Evolutionary conservation across 2,113 vertebrate genomes (phyloP).

Genomic region (Chamaetylas fuelleborni): DNA sequence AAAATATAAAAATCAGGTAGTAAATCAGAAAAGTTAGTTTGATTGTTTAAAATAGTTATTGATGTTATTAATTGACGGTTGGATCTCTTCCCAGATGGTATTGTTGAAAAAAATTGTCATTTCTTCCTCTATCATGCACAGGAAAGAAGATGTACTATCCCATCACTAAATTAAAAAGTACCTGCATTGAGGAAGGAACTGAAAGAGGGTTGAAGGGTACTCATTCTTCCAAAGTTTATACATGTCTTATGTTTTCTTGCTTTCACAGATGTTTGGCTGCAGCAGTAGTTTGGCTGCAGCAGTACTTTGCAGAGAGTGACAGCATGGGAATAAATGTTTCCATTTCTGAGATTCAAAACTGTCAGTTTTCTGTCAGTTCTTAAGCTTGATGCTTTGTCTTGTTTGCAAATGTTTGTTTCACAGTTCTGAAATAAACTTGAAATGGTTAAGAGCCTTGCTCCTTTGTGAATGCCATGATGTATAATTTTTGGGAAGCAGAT

Average conservation of each 20-base stretch:
- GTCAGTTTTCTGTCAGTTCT: background rate
- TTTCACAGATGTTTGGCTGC: background rate
- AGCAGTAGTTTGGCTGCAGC: background rate
- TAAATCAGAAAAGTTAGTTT: background rate
- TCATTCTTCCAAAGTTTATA: background rate
- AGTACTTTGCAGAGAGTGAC: background rate
- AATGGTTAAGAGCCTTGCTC: background rate
- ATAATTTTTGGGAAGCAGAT: background rate
- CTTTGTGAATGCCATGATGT: background rate
- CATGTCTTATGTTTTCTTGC: background rate
- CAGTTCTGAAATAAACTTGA: background rate
- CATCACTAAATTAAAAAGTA: background rate
- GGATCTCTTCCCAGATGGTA: background rate
- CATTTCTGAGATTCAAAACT: background rate
- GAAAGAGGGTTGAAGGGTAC: background rate
- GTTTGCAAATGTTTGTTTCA: background rate
- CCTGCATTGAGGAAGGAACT: background rate
- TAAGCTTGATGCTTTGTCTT: background rate
- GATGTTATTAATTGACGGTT: background rate
- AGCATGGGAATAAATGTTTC: background rate
- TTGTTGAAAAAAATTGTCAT: background rate
- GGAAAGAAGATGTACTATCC: background rate
- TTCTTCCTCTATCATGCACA: background rate
- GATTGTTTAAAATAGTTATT: background rate
- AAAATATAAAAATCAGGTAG: background rate